Conservation (phyloP, 1,140 invertebrate species). For the Aporrectodea caliginosa region DNA sequence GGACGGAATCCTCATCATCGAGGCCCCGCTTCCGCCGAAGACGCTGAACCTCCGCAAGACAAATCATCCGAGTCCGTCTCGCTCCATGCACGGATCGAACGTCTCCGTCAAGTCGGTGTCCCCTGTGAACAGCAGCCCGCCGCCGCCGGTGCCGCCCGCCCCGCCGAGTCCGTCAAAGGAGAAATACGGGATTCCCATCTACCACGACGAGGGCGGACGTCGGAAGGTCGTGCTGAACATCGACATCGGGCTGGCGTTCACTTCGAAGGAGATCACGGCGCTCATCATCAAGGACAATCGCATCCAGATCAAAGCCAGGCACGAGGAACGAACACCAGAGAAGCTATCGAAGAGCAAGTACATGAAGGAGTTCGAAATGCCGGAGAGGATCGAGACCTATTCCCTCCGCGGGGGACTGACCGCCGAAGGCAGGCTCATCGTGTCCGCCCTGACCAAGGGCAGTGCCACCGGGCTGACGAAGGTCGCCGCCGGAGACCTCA, state of each 20-base stretch:
- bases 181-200: conserved; percentile 7
- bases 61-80: conserved; percentile 16
- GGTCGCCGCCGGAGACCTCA: conserved; percentile 21
- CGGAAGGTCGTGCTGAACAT: conserved; percentile 23
- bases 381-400: conserved; percentile 31
- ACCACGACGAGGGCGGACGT: conserved; percentile 12
- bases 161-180: conserved; percentile 9
- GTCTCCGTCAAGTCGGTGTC: conserved; percentile 11
- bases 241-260: conserved; percentile 30
- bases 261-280: conserved; percentile 32
- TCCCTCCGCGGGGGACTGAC: conserved; percentile 29
- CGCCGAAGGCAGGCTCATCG: conserved; percentile 22
- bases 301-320: conserved; percentile 30
- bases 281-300: conserved; percentile 31
- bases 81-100: neutral
- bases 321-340: conserved; percentile 32
- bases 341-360: conserved; percentile 30
- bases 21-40: conserved; percentile 24
- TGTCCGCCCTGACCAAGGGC: conserved; percentile 30
- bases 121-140: too few species aligned
- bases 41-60: conserved; percentile 8
- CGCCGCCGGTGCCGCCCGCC: conserved; percentile 1
- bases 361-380: conserved; percentile 30
- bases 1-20: conserved; percentile 20
- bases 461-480: conserved; percentile 6